Percentiles rank a stretch among this genome's conserved stretches.
Evolutionary conservation across 2,113 vertebrate genomes (phyloP).

Genomic region (Crotalus horridus): DNA sequence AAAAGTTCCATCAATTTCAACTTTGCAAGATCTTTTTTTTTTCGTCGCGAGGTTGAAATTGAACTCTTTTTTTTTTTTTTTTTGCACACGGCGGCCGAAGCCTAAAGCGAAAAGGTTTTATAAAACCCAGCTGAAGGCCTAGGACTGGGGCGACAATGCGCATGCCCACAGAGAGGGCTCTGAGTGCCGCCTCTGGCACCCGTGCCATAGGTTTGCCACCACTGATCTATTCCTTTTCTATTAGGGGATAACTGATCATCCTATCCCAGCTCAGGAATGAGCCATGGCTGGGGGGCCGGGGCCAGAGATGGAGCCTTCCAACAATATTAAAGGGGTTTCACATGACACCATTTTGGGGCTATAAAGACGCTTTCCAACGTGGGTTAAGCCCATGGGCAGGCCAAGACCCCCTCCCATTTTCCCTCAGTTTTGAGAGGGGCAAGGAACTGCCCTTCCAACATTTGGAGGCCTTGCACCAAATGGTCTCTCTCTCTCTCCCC

Average conservation of each 20-base stretch:
- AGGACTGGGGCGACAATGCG: too few relatives aligned
- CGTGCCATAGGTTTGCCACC: too few relatives aligned
- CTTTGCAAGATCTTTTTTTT: too few relatives aligned
- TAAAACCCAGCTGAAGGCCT: too few relatives aligned
- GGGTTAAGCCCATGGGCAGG: neutral
- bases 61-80: too few relatives aligned
- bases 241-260: neutral
- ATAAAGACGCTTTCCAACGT: neutral
- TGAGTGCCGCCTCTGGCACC: too few relatives aligned
- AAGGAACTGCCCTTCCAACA: neutral
- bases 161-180: too few relatives aligned
- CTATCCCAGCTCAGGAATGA: neutral
- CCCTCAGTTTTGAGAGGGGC: neutral
- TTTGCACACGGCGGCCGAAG: too few relatives aligned
- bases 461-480: neutral
- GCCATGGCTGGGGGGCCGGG: neutral
- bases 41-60: too few relatives aligned
- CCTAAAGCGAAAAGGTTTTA: too few relatives aligned
- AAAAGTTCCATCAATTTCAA: too few relatives aligned
- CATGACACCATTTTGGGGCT: neutral
- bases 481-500: too few relatives aligned
- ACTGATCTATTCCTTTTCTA: neutral
- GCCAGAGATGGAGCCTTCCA: neutral
- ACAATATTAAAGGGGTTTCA: neutral
- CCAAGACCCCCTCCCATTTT: neutral